Percentiles rank a stretch among this genome's conserved stretches.
phyloP scores from a whole-genome alignment of 1,140 invertebrate species.

The Formica exsecta region DNA sequence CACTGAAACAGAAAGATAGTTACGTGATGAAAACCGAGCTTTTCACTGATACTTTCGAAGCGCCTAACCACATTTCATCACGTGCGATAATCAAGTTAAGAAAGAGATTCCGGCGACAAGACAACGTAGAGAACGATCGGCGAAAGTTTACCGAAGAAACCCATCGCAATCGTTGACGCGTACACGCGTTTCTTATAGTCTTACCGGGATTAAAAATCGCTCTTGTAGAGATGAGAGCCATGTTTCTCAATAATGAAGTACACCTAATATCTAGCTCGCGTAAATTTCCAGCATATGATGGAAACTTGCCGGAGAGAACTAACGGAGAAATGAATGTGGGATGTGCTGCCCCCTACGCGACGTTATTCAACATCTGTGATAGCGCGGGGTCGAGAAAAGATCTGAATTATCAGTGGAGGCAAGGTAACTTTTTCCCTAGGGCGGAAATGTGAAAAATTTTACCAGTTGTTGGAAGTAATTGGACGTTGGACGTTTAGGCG shows the following conservation, averaged over 20 bases:
- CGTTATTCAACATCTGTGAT: neutral
- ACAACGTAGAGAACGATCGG: neutral
- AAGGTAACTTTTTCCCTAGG: no score
- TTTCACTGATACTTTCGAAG: neutral
- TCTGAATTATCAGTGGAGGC: neutral
- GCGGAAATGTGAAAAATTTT: no score
- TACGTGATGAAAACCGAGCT: neutral
- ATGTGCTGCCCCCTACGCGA: neutral
- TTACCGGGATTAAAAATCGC: conserved; percentile 82
- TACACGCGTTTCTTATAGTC: neutral
- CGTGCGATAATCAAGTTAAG: neutral
- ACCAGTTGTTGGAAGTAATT: no score
- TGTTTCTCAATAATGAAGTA: conserved; percentile 22
- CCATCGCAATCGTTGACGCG: no score
- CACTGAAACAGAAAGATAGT: conserved; percentile 75
- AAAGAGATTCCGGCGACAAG: neutral
- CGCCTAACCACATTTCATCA: neutral
- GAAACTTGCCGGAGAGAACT: neutral
- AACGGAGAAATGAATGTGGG: neutral
- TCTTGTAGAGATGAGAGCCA: conserved; percentile 82
- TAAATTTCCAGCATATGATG: neutral
- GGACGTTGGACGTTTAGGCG: no score
- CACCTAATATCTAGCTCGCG: conserved; percentile 6
- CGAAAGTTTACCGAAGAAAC: neutral
- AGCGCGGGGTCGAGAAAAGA: neutral